phyloP scores from a whole-genome alignment of 2,888 invertebrate genomes.

The Pelosia muscerda region DNA sequence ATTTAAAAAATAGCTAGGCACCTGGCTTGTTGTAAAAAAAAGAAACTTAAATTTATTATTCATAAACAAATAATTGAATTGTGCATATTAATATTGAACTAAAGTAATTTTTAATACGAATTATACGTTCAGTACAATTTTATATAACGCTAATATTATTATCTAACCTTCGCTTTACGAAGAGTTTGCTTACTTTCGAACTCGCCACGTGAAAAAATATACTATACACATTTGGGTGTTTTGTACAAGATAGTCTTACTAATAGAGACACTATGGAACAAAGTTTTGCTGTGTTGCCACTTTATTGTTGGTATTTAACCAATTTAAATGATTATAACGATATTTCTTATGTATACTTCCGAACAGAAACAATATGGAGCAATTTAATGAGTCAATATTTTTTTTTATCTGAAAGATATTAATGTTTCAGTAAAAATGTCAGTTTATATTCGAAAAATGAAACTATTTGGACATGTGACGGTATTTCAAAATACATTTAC shows the following conservation, averaged over 20 bases:
- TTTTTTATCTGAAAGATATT: too few relatives aligned
- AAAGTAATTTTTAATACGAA: slow-evolving; percentile 29
- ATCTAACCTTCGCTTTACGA: slow-evolving; percentile 32
- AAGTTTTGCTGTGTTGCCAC: neutral
- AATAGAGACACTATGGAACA: slow-evolving; percentile 52
- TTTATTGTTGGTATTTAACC: neutral
- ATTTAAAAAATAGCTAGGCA: neutral
- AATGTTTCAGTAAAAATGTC: neutral
- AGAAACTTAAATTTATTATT: slow-evolving; percentile 12
- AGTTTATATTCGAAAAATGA: neutral
- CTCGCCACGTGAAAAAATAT: slow-evolving; percentile 72
- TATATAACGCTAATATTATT: slow-evolving; percentile 39
- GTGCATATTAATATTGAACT: slow-evolving; percentile 46
- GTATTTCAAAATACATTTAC: neutral
- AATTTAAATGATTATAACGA: too few relatives aligned
- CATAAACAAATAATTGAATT: slow-evolving; percentile 31
- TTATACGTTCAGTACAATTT: slow-evolving; percentile 43
- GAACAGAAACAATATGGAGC: neutral
- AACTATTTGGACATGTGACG: neutral
- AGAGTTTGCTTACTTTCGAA: slow-evolving; percentile 43
- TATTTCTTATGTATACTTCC: neutral
- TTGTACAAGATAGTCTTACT: slow-evolving; percentile 53
- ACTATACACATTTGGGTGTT: slow-evolving; percentile 64
- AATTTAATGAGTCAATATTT: neutral
- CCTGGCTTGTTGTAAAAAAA: slow-evolving; percentile 20